Base-by-base conservation (phyloP, 2,888 invertebrate species). In the Leptinotarsa rubiginosa region DNA sequence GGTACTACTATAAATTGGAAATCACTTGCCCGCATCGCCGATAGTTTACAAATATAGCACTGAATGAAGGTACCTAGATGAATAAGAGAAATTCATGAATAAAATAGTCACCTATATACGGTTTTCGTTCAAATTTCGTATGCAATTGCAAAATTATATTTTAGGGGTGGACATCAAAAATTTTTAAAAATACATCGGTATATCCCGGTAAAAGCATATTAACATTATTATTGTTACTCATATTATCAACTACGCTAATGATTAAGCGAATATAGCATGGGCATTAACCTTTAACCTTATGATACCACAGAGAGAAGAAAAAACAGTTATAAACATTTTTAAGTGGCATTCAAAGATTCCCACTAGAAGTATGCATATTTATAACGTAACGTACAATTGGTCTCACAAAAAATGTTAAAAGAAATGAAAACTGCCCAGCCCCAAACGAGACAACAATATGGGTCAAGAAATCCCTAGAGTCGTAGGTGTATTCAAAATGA, bases 281-380 rank as follows among this genome's bases (percentile, higher is more conserved):
- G 69, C 75, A 65, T 75, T 75, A 72, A 75, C 75, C 75, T 75
- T 59, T 75, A 72, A 72, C 75, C 69, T 62, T 47, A 59, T 52
- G 68, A 62, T 65, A 50, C 62, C 54, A 50, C 50, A 59, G 52
- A 70, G 20, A 47, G n/a, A 3, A 13, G n/a, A 16, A 72, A 72
- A 72, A 72, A 75, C 72, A 69, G 69, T 75, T 72, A 72, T 49
- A 15, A 18, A 50, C 18, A 47, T 65, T 65, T 70, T 66, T 73
- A 66, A 41, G 41, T 1, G 41, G 41, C 67, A 65, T 74, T 62
- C 50, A 74, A 59, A 15, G 49, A 5, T 49, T 15, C 15, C 13
- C 12, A n/a, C 47, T 18, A 54, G 7, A 7, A 54, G 20, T 4
- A 54, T 50, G n/a, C 50, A 15, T 50, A 50, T n/a, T n/a, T n/a